Percentiles rank a stretch among this genome's conserved stretches.
Conservation (phyloP, 2,113 vertebrate genomes). For the Mobula birostris region DNA sequence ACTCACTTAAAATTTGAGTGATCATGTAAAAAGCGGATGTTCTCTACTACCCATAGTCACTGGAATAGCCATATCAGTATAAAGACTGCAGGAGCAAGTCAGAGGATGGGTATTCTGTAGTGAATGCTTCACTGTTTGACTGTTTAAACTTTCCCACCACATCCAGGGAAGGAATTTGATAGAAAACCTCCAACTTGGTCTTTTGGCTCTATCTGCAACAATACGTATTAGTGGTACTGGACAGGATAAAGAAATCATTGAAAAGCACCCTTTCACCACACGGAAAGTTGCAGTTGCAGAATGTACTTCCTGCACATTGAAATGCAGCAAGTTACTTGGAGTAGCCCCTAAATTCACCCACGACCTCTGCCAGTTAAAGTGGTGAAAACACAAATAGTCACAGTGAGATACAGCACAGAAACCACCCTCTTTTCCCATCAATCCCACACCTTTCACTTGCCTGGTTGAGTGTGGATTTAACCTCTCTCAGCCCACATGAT, state of each 20-base stretch:
- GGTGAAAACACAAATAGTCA: too few relatives aligned
- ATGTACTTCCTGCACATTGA: too few relatives aligned
- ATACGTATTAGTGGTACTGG: neutral
- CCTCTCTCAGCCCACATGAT: too few relatives aligned
- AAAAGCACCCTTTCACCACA: neutral
- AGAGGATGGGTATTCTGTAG: neutral
- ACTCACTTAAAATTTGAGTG: neutral
- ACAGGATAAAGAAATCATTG: neutral
- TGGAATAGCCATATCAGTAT: neutral
- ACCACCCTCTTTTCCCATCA: too few relatives aligned
- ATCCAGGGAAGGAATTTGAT: neutral
- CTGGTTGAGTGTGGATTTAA: too few relatives aligned
- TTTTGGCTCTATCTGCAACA: neutral
- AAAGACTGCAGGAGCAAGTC: neutral
- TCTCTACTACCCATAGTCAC: neutral
- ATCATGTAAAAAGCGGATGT: neutral
- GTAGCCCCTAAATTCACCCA: too few relatives aligned
- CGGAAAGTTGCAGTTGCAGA: too few relatives aligned
- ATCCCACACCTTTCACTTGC: too few relatives aligned
- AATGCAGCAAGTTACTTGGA: too few relatives aligned
- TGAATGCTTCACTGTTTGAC: neutral
- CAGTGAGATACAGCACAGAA: too few relatives aligned
- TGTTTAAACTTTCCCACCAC: neutral
- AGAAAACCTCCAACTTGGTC: neutral
- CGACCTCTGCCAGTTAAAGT: too few relatives aligned